These are phyloP conservation scores for Unio delphinus DNA, from an alignment of 2,888 invertebrate species.

Conservation along the genomic window DNA sequence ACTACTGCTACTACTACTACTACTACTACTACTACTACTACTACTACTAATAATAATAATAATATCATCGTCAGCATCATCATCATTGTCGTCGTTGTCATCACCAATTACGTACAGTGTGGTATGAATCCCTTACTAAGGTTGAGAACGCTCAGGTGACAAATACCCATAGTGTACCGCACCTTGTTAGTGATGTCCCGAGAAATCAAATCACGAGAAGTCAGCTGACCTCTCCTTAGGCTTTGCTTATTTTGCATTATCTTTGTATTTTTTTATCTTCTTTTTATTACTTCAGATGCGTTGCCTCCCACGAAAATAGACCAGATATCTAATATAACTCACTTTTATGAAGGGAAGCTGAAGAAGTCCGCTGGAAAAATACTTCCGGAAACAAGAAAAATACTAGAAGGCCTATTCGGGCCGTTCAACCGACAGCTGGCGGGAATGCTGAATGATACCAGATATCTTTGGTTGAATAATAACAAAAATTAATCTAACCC, in stretches of 20 bases:
- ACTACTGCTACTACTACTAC: too few relatives aligned
- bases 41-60: too few relatives aligned
- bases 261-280: constrained; percentile 1
- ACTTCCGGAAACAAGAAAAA: constrained; percentile 13
- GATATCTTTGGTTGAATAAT: constrained; percentile 1
- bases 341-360: constrained; percentile 19
- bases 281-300: constrained; percentile 14
- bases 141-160: too few relatives aligned
- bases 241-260: constrained; percentile 6
- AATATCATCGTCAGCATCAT: too few relatives aligned
- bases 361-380: constrained; percentile 23
- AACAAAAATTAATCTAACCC: too few relatives aligned
- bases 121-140: too few relatives aligned
- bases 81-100: too few relatives aligned
- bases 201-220: too few relatives aligned
- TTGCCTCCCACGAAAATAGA: constrained; percentile 12
- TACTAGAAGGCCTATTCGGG: constrained; percentile 15
- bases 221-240: background rate
- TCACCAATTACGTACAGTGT: too few relatives aligned
- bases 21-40: too few relatives aligned
- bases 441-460: constrained; percentile 21
- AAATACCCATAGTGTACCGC: too few relatives aligned
- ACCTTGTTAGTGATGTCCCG: too few relatives aligned
- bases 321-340: constrained; percentile 16
- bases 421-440: constrained; percentile 31